Evolutionary conservation across 2,113 vertebrate species (phyloP), one percentile per base, ranked within the genome.

Genomic region (Alaudala cheleensis): DNA sequence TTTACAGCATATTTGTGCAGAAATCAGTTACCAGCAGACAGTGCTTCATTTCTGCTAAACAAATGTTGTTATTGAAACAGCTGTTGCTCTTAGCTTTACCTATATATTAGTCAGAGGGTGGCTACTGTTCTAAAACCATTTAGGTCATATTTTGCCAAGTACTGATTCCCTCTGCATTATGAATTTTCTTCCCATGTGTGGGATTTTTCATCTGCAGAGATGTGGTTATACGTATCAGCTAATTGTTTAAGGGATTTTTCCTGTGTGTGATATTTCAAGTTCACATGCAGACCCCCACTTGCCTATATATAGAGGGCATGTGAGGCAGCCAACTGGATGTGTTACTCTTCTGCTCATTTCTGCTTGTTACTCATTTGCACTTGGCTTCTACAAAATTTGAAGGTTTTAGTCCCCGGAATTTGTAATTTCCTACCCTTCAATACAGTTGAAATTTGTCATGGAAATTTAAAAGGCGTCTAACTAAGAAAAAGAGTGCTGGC

Each of bases 351-450:
- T 91, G 47, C 24, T 90, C 33, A 33, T 69, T 74, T 66, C 40
- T 73, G 10, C 26, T 69, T 92, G 21, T 40, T 92, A 71, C 33
- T 96, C 19, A 33, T 86, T 96, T 94, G 80, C 53, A 70, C n/a
- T 91, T 71, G 25, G 28, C 28, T 58, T 73, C 61, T 61, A 58
- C 9, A 26, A 77, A 91, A 83, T 3, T 34, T 16, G 39, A 61
- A 86, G 28, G 26, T 37, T 71, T 85, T 54, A 47, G 25, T 73
- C n/a, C 54, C 62, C 45, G 91, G 62, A 90, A 90, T 70, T 50
- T 39, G 34, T 80, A 54, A 76, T 90, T 79, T 73, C 31, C 40
- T 82, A 56, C 10, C 21, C n/a, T 79, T 91, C 45, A 44, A 19
- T 61, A 69, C n/a, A 82, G 49, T 54, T 95, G 79, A 93, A 95